Base-by-base conservation (phyloP, 2,113 vertebrate species). In the Rhea pennata region DNA sequence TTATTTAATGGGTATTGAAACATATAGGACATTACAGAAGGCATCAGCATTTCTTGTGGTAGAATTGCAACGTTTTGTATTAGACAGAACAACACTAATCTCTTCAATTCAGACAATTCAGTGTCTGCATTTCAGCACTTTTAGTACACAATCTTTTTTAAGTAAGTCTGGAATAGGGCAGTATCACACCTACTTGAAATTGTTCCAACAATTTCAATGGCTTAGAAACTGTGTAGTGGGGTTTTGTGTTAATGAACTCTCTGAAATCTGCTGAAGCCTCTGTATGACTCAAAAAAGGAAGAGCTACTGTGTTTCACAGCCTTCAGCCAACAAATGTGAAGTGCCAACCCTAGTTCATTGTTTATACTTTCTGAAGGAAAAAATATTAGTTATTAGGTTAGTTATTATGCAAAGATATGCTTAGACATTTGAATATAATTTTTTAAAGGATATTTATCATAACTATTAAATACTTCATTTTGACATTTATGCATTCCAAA, bases 401-500 rank as follows among this genome's bases (percentile, higher is more conserved):
- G n/a, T 39, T 36, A 54, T 73, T 29, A 54, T 73, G 50, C 19
- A 12, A 62, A 73, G 65, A 62, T 33, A 2, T 84, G 40, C 90
- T 96, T 93, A 67, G 24, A 46, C 92, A 86, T 78, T 88, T 82
- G 94, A 91, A 80, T 83, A 22, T 46, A 12, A 58, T 48, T 90
- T 59, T 33, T 29, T 33, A 59, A 75, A 50, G 65, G 70, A 75
- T 39, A 42, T 22, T n/a, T 77, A 73, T 62, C 7, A 14, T 42
- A 64, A 22, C 75, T 79, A 95, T 84, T 91, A 51, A 93, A 42
- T 89, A 92, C 13, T 88, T 94, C 73, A 74, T 76, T 86, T 78
- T 87, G 69, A 88, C 10, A 74, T 66, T 75, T 66, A 70, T 70
- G 78, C 53, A 79, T 90, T 95, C 95, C 10, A 80, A 96, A 90